phyloP scores from a whole-genome alignment of 2,797 vertebrate genomes.

The Anolis apletophallus region DNA sequence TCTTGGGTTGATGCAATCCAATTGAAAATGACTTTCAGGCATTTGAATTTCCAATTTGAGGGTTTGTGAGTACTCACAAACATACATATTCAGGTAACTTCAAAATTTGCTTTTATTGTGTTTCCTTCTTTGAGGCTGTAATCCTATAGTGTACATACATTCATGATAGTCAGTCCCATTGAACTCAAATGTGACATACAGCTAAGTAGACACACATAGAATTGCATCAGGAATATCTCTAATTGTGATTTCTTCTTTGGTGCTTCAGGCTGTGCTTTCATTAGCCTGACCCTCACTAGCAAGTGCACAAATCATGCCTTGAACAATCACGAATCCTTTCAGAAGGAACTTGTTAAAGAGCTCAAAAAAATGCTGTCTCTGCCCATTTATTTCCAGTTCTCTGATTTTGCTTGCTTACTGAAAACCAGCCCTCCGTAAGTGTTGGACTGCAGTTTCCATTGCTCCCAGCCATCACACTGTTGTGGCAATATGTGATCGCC shows the following conservation, averaged over 20 bases:
- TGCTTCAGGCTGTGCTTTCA: slow-evolving; percentile 37
- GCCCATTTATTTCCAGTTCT: not conserved
- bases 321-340: slow-evolving; percentile 45
- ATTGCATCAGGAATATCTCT: not conserved
- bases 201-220: slow-evolving; percentile 29
- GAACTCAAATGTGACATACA: not conserved
- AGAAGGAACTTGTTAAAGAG: not conserved
- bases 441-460: not conserved
- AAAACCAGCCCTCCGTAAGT: too few relatives aligned
- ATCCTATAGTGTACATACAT: not conserved
- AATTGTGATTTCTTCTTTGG: slow-evolving; percentile 34
- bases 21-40: not conserved
- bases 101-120: not conserved
- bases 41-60: slow-evolving; percentile 18
- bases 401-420: not conserved
- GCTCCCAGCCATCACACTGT: not conserved
- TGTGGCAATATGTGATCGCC: not conserved
- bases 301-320: slow-evolving; percentile 30
- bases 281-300: slow-evolving; percentile 21
- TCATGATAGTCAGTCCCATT: not conserved
- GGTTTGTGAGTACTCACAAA: not conserved
- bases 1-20: slow-evolving; percentile 36
- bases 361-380: not conserved
- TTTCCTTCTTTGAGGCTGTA: slow-evolving; percentile 37
- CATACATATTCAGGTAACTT: not conserved